Conservation (phyloP, 2,797 vertebrate genomes). For the Crax fasciolata region DNA sequence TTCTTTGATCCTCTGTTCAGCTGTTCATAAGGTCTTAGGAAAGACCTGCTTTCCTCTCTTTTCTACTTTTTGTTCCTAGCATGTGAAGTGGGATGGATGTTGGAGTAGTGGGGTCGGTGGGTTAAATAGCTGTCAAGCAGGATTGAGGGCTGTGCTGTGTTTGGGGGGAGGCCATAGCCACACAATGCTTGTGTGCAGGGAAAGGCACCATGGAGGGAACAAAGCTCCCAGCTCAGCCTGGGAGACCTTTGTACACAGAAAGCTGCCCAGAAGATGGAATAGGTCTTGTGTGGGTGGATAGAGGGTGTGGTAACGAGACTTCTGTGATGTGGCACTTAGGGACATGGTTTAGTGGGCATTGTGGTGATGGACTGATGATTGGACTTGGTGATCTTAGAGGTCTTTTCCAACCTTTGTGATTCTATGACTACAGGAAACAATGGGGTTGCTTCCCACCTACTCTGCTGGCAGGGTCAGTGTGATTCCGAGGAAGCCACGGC, state of each 20-base stretch:
- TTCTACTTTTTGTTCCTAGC: neutral
- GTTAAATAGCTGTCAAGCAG: neutral
- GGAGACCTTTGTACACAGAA: neutral
- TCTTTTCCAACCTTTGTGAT: no score
- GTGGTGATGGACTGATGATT: no score
- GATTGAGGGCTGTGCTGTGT: neutral
- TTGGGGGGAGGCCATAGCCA: neutral
- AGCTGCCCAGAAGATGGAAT: rapidly evolving
- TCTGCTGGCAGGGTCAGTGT: neutral
- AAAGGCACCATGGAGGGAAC: neutral
- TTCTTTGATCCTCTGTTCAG: neutral
- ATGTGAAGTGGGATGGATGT: neutral
- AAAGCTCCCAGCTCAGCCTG: neutral
- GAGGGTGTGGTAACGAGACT: neutral
- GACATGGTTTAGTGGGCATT: no score
- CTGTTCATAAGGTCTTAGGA: neutral
- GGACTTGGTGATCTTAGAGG: no score
- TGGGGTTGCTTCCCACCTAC: neutral
- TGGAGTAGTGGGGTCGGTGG: neutral
- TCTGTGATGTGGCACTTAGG: neutral
- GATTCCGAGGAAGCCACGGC: neutral
- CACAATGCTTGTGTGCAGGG: neutral
- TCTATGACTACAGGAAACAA: neutral
- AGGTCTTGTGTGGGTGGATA: neutral
- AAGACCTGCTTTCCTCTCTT: no score